A percentile compares a stretch with the other conserved stretches of the same genome.
Conservation (phyloP, 2,797 vertebrate genomes). For the Odontamblyopus rebecca region DNA sequence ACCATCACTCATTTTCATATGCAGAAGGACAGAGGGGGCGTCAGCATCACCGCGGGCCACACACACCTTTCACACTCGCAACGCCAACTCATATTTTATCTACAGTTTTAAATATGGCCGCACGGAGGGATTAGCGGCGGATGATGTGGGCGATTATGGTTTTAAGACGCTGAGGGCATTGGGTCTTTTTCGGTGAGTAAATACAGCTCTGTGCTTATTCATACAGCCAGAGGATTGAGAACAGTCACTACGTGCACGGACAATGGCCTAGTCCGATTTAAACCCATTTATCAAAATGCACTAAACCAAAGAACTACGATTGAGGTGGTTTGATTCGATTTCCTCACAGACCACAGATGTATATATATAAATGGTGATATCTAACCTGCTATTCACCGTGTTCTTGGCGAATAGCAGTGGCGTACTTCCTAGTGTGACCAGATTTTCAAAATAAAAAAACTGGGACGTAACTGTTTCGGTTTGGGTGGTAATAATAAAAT, state of each 20-base stretch:
- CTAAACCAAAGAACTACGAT: too few species aligned
- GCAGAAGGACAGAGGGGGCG: conserved; percentile 72
- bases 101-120: conserved; percentile 67
- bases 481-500: too few species aligned
- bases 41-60: conserved; percentile 53
- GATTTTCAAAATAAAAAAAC: too few species aligned
- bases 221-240: conserved; percentile 1
- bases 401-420: too few species aligned
- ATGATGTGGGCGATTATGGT: conserved; percentile 46
- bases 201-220: conserved; percentile 16
- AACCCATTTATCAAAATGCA: too few species aligned
- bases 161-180: conserved; percentile 41
- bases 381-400: too few species aligned
- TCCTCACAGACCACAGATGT: too few species aligned
- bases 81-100: conserved; percentile 55
- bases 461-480: too few species aligned
- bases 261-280: too few species aligned
- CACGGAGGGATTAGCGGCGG: conserved; percentile 52
- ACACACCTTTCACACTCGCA: conserved; percentile 28
- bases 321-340: too few species aligned
- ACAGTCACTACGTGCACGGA: not conserved
- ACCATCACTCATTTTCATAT: conserved; percentile 75
- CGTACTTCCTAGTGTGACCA: too few species aligned
- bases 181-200: conserved; percentile 31
- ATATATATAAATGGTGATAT: too few species aligned